phyloP scores from a whole-genome alignment of 2,797 vertebrate genomes.

The Anas capensis region DNA sequence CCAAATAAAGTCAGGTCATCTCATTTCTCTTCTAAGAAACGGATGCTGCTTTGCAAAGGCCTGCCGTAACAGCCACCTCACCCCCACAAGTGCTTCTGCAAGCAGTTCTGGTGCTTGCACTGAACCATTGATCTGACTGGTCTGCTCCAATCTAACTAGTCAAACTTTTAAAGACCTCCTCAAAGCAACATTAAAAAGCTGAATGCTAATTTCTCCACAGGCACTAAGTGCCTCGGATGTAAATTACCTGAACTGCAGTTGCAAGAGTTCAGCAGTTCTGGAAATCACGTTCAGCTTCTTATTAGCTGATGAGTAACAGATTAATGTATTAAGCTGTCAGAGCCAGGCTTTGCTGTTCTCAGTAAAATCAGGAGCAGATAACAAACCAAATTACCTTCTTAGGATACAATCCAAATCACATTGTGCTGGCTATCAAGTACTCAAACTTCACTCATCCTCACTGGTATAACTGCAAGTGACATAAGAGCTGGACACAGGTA shows the following conservation, averaged over 20 bases:
- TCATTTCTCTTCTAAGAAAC: not conserved
- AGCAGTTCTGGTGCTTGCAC: not conserved
- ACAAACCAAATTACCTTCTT: not conserved
- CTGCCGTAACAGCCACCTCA: not conserved
- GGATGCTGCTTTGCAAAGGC: not conserved
- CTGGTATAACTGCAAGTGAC: not conserved
- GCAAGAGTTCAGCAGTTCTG: not conserved
- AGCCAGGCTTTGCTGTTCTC: not conserved
- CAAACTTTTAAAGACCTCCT: not conserved
- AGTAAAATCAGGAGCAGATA: not conserved
- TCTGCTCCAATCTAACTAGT: not conserved
- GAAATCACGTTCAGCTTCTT: not conserved
- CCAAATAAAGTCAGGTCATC: not conserved
- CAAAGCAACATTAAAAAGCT: not conserved
- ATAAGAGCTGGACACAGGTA: not conserved
- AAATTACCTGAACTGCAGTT: not conserved
- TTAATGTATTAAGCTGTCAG: not conserved
- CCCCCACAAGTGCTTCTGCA: not conserved
- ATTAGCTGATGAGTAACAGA: not conserved
- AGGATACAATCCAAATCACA: not conserved
- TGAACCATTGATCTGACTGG: fast-evolving
- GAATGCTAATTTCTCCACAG: not conserved
- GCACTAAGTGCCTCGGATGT: not conserved
- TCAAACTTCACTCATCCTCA: not conserved
- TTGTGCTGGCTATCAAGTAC: not conserved